Conservation (phyloP, 1,140 invertebrate genomes). For the Brachionus calyciflorus region DNA sequence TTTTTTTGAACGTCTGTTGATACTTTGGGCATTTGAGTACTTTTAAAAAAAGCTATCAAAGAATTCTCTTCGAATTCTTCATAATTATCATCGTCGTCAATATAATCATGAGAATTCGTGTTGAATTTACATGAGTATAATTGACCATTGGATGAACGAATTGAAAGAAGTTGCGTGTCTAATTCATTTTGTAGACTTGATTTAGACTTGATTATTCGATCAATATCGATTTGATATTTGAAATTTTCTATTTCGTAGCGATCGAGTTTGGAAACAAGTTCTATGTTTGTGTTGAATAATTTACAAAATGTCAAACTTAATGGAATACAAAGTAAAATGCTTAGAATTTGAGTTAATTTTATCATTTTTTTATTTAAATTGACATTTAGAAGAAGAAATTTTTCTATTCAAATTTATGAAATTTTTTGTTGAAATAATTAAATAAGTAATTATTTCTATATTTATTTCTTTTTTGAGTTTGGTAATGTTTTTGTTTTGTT, state of each 20-base stretch:
- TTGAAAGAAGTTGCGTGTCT: not conserved
- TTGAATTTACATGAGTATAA: not conserved
- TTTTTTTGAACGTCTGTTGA: not conserved
- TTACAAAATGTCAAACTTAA: too few relatives aligned
- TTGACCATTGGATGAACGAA: constrained; percentile 3
- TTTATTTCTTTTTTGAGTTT: too few relatives aligned
- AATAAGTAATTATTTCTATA: too few relatives aligned
- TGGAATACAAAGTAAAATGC: too few relatives aligned
- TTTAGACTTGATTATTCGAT: not conserved
- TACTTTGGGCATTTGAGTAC: not conserved
- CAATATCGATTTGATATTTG: constrained; percentile 11
- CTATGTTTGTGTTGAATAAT: too few relatives aligned
- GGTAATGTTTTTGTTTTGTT: too few relatives aligned
- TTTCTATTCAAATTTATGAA: too few relatives aligned
- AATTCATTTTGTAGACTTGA: not conserved
- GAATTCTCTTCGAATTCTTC: not conserved
- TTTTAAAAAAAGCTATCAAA: not conserved
- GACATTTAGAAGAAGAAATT: too few relatives aligned
- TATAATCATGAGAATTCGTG: not conserved
- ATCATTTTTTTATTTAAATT: too few relatives aligned
- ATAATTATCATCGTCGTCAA: not conserved
- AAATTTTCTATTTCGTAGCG: not conserved
- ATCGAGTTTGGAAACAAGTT: not conserved
- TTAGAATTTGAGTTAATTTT: too few relatives aligned
- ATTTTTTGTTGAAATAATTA: too few relatives aligned